A percentile compares a stretch with the other conserved stretches of the same genome.
Conservation (phyloP, 2,113 vertebrate genomes). For the Aptenodytes patagonicus region DNA sequence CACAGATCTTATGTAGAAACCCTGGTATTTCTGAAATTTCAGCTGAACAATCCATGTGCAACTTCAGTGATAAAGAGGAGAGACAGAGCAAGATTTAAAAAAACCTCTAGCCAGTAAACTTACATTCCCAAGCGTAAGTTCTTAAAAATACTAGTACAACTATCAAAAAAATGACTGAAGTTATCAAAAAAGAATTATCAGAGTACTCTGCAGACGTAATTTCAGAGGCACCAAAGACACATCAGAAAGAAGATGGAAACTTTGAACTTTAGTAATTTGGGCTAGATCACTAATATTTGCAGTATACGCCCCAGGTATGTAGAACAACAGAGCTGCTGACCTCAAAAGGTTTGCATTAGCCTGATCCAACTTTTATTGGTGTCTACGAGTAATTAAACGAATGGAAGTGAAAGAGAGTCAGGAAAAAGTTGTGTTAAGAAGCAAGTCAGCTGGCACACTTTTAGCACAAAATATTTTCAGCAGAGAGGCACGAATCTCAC, state of each 20-base stretch:
- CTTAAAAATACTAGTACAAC: neutral
- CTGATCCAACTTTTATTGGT: neutral
- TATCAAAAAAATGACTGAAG: neutral
- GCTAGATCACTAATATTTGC: slow-evolving; percentile 14
- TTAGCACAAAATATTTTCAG: slow-evolving; percentile 13
- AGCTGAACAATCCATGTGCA: neutral
- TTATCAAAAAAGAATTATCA: neutral
- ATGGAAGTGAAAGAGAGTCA: neutral
- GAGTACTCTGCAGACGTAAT: neutral
- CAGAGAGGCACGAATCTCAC: slow-evolving; percentile 20
- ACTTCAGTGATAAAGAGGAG: neutral
- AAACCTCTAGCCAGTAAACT: neutral
- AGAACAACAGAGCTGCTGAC: slow-evolving; percentile 48
- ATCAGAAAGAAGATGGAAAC: slow-evolving; percentile 4
- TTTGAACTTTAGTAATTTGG: slow-evolving; percentile 31
- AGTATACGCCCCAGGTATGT: slow-evolving; percentile 7
- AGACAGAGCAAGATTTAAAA: neutral
- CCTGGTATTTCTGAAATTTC: neutral
- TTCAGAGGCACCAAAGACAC: slow-evolving; percentile 44
- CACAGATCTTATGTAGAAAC: neutral
- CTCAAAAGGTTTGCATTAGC: slow-evolving; percentile 34
- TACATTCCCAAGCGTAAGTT: neutral
- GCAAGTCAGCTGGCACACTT: slow-evolving; percentile 10
- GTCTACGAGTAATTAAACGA: neutral
- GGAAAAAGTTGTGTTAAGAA: slow-evolving; percentile 12